These are phyloP conservation scores for Lumbricus terrestris DNA, from an alignment of 2,888 invertebrate species.

Conservation along the genomic window DNA sequence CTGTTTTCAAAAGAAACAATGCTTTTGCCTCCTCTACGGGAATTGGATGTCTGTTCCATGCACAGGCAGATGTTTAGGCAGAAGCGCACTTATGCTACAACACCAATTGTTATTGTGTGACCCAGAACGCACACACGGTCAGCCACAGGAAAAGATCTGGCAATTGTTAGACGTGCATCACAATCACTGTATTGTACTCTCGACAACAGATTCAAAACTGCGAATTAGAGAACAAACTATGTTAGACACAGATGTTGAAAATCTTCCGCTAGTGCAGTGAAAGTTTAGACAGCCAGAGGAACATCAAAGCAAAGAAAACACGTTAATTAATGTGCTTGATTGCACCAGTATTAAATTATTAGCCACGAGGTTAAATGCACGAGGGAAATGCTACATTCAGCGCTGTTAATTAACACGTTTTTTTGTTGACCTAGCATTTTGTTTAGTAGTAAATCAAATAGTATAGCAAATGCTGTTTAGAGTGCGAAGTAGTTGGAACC, in stretches of 20 bases:
- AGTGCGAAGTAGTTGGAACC: neutral
- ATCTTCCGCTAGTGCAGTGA: neutral
- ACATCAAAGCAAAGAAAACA: neutral
- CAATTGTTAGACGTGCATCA: neutral
- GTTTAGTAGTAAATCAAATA: too few species aligned
- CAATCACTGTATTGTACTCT: neutral
- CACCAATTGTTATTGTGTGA: neutral
- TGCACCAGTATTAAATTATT: too few species aligned
- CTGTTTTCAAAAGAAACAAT: too few species aligned
- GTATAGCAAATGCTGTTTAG: neutral
- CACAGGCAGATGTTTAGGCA: neutral
- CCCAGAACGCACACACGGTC: neutral
- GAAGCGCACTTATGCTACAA: neutral
- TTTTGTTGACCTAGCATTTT: neutral
- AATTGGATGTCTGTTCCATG: too few species aligned
- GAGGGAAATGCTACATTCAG: too few species aligned
- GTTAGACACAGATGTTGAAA: neutral
- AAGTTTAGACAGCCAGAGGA: neutral
- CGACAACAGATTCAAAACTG: neutral
- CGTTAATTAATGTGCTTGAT: neutral
- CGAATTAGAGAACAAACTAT: neutral
- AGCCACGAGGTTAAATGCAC: too few species aligned
- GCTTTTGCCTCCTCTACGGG: too few species aligned
- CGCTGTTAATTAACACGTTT: neutral
- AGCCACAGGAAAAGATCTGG: neutral